Evolutionary conservation across 2,888 invertebrate genomes (phyloP), one percentile per base, ranked within the genome.

Genomic region (Lepas anatifera): DNA sequence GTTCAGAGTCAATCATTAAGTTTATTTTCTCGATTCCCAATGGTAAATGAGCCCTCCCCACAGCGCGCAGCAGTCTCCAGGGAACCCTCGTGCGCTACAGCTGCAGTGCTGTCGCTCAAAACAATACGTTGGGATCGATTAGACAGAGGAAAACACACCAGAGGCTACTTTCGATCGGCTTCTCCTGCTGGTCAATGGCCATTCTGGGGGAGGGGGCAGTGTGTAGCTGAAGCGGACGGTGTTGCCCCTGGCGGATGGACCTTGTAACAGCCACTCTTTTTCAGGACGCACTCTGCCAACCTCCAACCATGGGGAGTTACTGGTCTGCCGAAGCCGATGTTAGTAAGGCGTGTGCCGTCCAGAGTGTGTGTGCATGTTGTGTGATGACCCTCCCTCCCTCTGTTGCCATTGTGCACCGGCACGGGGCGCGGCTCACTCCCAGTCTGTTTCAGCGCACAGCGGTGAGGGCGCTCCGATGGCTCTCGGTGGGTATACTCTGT

Each of bases 271-370:
- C 58, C 58, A 18, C 10, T 58, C 58, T 58, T 35, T 58, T 58
- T 58, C 58, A 58, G 58, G 35, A 32, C 8, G 18, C 29, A 25
- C 25, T 25, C 29, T 35, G 0, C 35, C 58, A 58, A 35, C 18
- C 58, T 58, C 58, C 58, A 48, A 32, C 58, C 58, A 58, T 58
- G 58, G 58, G 58, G 35, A 58, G 58, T 58, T 58, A 58, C 58
- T 58, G 58, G 58, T 58, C 58, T 10, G 58, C 58, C 35, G 58
- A 58, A 58, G 58, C 58, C 22, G 58, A 58, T 58, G 58, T 58
- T 58, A 58, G 58, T 58, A 58, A 58, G 58, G 22, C 29, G 18
- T 22, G 16, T 32, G 18, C 11, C 13, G 16, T 16, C 32, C 52
- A 32, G 29, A 27, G 18, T 58, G 22, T 22, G 22, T 58, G 32